These are phyloP conservation scores for Lates calcarifer DNA, from an alignment of 2,113 vertebrate species.

Conservation along the genomic window DNA sequence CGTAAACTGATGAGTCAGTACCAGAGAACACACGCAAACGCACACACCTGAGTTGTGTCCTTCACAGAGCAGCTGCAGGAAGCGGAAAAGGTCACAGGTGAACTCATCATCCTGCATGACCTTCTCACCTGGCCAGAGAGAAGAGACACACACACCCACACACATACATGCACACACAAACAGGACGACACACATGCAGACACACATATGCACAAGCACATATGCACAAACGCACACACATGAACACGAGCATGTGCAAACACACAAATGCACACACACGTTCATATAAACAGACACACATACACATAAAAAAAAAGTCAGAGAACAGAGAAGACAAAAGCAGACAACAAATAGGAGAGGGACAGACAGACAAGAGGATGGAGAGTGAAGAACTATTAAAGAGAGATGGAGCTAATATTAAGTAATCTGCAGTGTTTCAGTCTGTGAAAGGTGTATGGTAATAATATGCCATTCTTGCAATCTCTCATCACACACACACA, in stretches of 20 bases:
- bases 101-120: conserved; percentile 98
- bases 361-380: conserved; percentile 61
- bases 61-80: conserved; percentile 96
- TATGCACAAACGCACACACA: conserved; percentile 27
- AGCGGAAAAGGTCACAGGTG: conserved; percentile 97
- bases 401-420: conserved; percentile 48
- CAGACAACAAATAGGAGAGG: conserved; percentile 58
- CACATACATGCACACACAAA: conserved; percentile 35
- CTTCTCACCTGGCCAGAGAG: conserved; percentile 91
- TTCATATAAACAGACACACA: conserved; percentile 44
- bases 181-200: conserved; percentile 7
- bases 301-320: conserved; percentile 56
- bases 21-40: not conserved
- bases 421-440: conserved; percentile 22
- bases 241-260: conserved; percentile 18
- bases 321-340: conserved; percentile 44
- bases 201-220: conserved; percentile 26
- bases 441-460: conserved; percentile 18
- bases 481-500: conserved; percentile 8
- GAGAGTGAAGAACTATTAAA: conserved; percentile 64
- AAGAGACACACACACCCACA: conserved; percentile 58
- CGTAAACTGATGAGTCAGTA: not conserved
- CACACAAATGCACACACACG: conserved; percentile 24
- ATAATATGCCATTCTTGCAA: conserved; percentile 22
- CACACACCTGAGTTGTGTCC: conserved; percentile 95